phyloP scores from a whole-genome alignment of 2,113 vertebrate species.

The Oreotrochilus melanogaster region DNA sequence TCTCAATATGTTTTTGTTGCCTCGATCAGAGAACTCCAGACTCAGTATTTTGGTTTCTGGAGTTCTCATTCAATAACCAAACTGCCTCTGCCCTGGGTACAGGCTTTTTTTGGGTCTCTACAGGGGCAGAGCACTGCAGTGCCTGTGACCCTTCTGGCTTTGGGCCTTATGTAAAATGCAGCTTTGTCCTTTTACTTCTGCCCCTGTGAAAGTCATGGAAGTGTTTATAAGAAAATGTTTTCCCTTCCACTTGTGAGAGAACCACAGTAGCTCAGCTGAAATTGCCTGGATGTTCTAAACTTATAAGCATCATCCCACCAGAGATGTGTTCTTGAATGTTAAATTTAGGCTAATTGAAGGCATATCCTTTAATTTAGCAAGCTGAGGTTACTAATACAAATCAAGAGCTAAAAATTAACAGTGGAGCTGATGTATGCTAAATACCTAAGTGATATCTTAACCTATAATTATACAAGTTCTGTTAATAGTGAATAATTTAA shows the following conservation, averaged over 20 bases:
- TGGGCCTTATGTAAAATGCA: neutral
- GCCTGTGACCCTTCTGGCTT: neutral
- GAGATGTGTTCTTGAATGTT: slow-evolving; percentile 67
- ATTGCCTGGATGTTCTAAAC: slow-evolving; percentile 61
- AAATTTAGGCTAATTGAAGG: slow-evolving; percentile 75
- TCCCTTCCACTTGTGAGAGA: neutral
- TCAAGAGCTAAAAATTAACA: slow-evolving; percentile 69
- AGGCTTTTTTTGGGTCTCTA: neutral
- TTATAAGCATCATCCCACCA: slow-evolving; percentile 44
- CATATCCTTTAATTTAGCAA: slow-evolving; percentile 73
- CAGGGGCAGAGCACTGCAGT: neutral
- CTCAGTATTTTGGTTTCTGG: neutral
- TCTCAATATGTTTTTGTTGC: neutral
- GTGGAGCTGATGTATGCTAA: slow-evolving; percentile 64
- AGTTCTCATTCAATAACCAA: neutral
- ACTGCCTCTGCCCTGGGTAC: neutral
- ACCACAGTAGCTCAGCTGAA: slow-evolving; percentile 18
- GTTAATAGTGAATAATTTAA: slow-evolving; percentile 70
- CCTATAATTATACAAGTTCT: slow-evolving; percentile 73
- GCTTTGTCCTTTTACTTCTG: neutral
- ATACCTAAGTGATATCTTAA: slow-evolving; percentile 66
- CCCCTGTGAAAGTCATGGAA: neutral
- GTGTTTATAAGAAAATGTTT: slow-evolving; percentile 16
- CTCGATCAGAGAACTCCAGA: neutral
- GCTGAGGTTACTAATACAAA: slow-evolving; percentile 70